Percentiles rank a stretch among this genome's conserved stretches.
Evolutionary conservation across 2,113 vertebrate species (phyloP).

Genomic region (Sceloporus tristichus): DNA sequence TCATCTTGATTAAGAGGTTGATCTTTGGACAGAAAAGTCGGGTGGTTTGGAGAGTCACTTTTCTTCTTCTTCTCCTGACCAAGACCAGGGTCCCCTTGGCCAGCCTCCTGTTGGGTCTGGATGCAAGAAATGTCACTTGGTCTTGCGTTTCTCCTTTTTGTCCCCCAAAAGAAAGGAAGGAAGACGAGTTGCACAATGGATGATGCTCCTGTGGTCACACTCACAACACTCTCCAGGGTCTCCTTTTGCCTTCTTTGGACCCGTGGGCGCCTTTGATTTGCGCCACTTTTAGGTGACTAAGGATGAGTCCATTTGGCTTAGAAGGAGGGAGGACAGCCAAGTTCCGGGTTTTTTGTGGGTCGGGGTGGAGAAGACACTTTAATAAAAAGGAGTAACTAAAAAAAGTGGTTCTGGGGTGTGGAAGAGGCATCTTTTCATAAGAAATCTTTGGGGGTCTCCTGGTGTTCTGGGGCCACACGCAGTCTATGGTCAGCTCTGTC

Average conservation of each 20-base stretch:
- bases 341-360: neutral
- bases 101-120: neutral
- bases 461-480: no score
- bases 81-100: neutral
- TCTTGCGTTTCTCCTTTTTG: neutral
- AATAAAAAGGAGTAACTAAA: no score
- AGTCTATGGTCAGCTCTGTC: no score
- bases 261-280: neutral
- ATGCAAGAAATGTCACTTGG: no score
- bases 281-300: neutral
- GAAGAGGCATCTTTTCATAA: no score
- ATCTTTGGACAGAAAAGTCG: no score
- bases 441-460: no score
- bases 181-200: neutral
- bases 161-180: neutral
- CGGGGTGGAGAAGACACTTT: no score
- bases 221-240: neutral
- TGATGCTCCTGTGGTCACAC: neutral
- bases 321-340: no score
- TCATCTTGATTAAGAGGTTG: no score
- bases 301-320: neutral
- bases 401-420: no score
- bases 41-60: neutral
- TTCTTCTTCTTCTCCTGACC: neutral
- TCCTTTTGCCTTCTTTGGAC: constrained; percentile 5